Evolutionary conservation across 2,797 vertebrate genomes (phyloP), one percentile per base, ranked within the genome.

Genomic region (Prionace glauca): DNA sequence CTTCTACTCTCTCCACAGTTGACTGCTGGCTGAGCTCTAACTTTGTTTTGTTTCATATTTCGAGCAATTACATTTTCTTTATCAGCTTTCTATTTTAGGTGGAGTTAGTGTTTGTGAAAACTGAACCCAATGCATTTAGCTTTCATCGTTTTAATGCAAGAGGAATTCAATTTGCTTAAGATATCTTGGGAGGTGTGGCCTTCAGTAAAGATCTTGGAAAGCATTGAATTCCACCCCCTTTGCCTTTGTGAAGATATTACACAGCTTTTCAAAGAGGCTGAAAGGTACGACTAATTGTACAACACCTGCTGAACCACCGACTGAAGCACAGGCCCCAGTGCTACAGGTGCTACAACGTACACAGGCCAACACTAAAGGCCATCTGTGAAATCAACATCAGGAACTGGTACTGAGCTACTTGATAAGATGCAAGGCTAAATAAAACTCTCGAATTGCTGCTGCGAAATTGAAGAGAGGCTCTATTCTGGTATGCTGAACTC

Each of bases 401-500:
- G n/a, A 24, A 92, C 65, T 36, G 22, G 65, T 11, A 69, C 90
- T 94, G 29, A 74, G 69, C 16, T 26, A 41, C 92, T 94, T 50
- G 26, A 72, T 74, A 71, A 74, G 41, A 50, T 72, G 41, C 69
- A 74, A 56, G 26, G 71, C 69, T 41, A 41, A 92, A 62, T 22
- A 69, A 56, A 74, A 94, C n/a, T 45, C 36, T 71, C 8, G 24
- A 71, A 69, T 72, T 12, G 3, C 45, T 74, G 45, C 69, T 71
- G 67, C 14, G 74, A 32, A 69, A 9, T 41, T 94, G 67, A 71
- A 94, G 69, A 92, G 93, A 94, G 67, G n/a, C 87, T 94, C 36
- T 72, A 94, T 94, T 45, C 90, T 88, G 8, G n/a, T 41, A 32
- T n/a, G 18, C 32, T 74, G 14, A 94, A 94, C 4, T 74, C 36